A percentile compares a stretch with the other conserved stretches of the same genome.
phyloP scores from a whole-genome alignment of 1,140 invertebrate species.

The Philopotamus ludificatus region DNA sequence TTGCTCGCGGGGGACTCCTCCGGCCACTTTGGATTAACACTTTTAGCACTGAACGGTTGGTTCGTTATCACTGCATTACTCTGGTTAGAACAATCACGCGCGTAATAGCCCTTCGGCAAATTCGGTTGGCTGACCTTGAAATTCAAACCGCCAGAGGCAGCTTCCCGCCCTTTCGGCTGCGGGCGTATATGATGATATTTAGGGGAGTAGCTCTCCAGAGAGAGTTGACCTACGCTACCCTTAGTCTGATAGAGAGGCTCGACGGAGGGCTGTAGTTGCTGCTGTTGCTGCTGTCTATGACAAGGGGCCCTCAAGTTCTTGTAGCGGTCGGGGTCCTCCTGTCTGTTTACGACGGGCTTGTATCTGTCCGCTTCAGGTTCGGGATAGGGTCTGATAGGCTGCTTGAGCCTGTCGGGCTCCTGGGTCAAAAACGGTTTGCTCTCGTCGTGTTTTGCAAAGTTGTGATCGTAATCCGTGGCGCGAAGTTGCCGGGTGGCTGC shows the following conservation, averaged over 20 bases:
- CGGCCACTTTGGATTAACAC: slow-evolving; percentile 11
- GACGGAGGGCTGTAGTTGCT: slow-evolving; percentile 46
- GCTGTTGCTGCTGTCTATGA: slow-evolving; percentile 25
- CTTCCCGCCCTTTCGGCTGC: slow-evolving; percentile 32
- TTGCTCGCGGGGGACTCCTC: background rate
- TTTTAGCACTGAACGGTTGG: background rate
- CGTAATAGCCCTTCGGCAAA: background rate
- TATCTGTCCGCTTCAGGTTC: background rate
- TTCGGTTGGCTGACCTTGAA: background rate
- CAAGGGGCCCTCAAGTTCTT: slow-evolving; percentile 28
- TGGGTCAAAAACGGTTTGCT: background rate
- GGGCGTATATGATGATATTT: slow-evolving; percentile 55
- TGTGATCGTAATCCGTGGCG: slow-evolving; percentile 31
- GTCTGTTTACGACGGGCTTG: slow-evolving; percentile 1
- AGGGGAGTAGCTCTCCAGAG: slow-evolving; percentile 55
- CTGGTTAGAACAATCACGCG: slow-evolving; percentile 23
- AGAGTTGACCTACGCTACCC: slow-evolving; percentile 47
- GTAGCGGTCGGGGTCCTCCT: slow-evolving; percentile 24
- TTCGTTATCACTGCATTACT: slow-evolving; percentile 13
- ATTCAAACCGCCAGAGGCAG: background rate
- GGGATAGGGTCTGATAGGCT: background rate
- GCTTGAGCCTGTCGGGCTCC: slow-evolving; percentile 10
- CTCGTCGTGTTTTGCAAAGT: slow-evolving; percentile 19
- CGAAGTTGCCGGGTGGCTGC: slow-evolving; percentile 26
- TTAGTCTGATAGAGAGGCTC: slow-evolving; percentile 43